Percentiles rank a stretch among this genome's conserved stretches.
Evolutionary conservation across 2,888 invertebrate genomes (phyloP).

Genomic region (Nineta flava): DNA sequence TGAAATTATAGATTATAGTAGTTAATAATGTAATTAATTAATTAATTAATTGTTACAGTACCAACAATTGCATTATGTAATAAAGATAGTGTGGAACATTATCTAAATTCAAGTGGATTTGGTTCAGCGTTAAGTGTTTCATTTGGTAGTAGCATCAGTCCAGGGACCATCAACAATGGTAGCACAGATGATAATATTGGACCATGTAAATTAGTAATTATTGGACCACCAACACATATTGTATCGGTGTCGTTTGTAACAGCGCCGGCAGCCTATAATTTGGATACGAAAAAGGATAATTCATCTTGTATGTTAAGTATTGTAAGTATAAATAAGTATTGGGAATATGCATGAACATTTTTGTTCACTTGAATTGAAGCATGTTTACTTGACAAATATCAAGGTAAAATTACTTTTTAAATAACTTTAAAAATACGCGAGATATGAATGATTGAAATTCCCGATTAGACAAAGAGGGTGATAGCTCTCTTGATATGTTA

Average conservation of each 20-base stretch:
- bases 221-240: slow-evolving; percentile 20
- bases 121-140: slow-evolving; percentile 1
- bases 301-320: slow-evolving; percentile 4
- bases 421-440: too few species aligned
- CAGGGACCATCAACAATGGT: not conserved
- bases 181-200: not conserved
- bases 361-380: too few species aligned
- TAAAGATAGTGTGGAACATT: not conserved
- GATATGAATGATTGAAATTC: too few species aligned
- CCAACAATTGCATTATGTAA: slow-evolving; percentile 2
- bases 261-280: not conserved
- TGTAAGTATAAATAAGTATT: slow-evolving; percentile 3
- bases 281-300: not conserved
- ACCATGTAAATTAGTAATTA: slow-evolving; percentile 14
- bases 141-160: not conserved
- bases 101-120: not conserved
- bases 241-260: slow-evolving; percentile 18
- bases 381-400: too few species aligned
- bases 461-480: too few species aligned
- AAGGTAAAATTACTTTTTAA: too few species aligned
- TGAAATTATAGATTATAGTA: too few species aligned
- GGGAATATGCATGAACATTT: too few species aligned
- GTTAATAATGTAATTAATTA: too few species aligned
- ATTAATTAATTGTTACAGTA: slow-evolving; percentile 3
- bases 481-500: too few species aligned